Evolutionary conservation across 1,140 invertebrate species (phyloP).

Genomic region (Acyrthosiphon pisum): DNA sequence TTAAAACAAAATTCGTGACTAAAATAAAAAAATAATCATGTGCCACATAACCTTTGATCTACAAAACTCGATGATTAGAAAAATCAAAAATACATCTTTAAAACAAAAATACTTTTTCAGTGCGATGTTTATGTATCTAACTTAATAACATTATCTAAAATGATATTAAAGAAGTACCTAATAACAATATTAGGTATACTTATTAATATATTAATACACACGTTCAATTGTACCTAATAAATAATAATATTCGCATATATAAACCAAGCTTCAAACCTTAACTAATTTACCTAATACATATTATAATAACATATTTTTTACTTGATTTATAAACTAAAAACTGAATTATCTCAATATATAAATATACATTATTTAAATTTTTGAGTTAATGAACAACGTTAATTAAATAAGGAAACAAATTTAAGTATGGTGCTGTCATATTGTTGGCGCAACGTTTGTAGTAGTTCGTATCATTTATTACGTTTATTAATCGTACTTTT

Average conservation of each 20-base stretch:
- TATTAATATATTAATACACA: not conserved
- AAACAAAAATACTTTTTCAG: not conserved
- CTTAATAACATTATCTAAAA: not conserved
- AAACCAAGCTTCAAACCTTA: not conserved
- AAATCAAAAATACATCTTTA: not conserved
- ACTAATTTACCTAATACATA: not conserved
- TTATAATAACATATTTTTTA: not conserved
- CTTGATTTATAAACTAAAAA: not conserved
- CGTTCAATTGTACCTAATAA: not conserved
- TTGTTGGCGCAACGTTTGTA: not conserved
- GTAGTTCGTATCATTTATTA: not conserved
- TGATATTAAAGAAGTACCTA: not conserved
- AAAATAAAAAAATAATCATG: conserved; percentile 17
- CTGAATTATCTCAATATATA: not conserved
- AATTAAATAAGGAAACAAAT: not conserved
- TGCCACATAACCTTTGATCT: not conserved
- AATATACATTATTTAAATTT: not conserved
- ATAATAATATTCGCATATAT: not conserved
- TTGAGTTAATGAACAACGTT: not conserved
- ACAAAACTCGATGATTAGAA: not conserved
- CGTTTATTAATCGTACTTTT: not conserved
- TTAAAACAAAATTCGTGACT: conserved; percentile 31
- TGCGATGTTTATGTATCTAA: not conserved
- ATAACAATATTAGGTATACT: not conserved
- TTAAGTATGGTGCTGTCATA: not conserved